A percentile compares a stretch with the other conserved stretches of the same genome.
Evolutionary conservation across 2,797 vertebrate genomes (phyloP).

Genomic region (Galagoides demidoff): DNA sequence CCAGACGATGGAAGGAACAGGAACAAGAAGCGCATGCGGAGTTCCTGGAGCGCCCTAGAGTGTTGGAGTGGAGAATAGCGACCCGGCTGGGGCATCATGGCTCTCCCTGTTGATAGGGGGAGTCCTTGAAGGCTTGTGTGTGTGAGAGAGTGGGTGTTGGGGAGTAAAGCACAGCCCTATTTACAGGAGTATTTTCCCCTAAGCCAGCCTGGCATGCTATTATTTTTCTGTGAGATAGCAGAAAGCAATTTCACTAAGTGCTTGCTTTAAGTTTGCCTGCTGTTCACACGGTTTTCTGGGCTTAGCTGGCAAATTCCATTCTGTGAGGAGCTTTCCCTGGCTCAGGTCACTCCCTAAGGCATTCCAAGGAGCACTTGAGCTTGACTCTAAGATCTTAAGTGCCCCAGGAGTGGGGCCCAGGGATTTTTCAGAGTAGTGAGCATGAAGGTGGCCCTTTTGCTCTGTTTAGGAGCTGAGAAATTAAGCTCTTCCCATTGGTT

Average conservation of each 20-base stretch:
- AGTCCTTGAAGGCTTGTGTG: background rate
- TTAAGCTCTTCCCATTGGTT: constrained; percentile 46
- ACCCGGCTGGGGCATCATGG: background rate
- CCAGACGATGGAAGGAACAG: background rate
- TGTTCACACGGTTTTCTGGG: constrained; percentile 57
- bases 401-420: background rate
- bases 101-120: background rate
- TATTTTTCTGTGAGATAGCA: constrained; percentile 38
- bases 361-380: constrained; percentile 52
- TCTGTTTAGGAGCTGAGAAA: constrained; percentile 9
- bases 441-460: background rate
- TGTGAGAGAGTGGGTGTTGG: no score
- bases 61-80: background rate
- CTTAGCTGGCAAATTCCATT: constrained; percentile 36
- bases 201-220: background rate
- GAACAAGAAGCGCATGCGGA: background rate
- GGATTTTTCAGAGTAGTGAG: background rate
- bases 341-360: background rate
- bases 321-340: constrained; percentile 45
- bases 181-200: background rate
- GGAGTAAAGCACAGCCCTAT: background rate
- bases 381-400: background rate
- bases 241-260: constrained; percentile 59
- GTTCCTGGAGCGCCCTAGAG: background rate
- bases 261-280: constrained; percentile 42